Evolutionary conservation across 2,113 vertebrate genomes (phyloP).

Genomic region (Actinemys pallida): DNA sequence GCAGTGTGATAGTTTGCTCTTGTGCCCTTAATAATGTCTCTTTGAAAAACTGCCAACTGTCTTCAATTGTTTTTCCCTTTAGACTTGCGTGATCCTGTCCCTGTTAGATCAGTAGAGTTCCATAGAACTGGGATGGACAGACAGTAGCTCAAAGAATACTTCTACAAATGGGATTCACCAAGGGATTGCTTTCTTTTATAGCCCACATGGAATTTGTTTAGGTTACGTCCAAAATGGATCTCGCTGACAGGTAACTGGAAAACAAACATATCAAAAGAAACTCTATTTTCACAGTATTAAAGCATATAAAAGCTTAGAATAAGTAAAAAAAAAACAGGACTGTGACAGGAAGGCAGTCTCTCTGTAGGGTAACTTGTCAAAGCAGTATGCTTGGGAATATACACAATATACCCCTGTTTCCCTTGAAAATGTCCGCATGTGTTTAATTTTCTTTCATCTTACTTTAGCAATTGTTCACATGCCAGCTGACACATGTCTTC

Average conservation of each 20-base stretch:
- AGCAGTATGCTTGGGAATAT: neutral
- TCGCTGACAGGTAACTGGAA: neutral
- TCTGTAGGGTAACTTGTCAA: neutral
- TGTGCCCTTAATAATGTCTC: too few species aligned
- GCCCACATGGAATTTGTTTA: neutral
- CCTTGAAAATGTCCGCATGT: neutral
- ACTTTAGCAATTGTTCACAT: slow-evolving; percentile 16
- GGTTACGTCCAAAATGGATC: neutral
- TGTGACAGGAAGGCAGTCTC: neutral
- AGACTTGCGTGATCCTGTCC: neutral
- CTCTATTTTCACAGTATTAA: neutral
- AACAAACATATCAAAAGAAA: neutral
- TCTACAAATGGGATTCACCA: neutral
- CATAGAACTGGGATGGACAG: neutral
- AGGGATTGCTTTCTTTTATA: neutral
- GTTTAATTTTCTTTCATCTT: neutral
- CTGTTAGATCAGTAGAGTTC: neutral
- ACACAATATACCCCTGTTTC: neutral
- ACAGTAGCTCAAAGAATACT: neutral
- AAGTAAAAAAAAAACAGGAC: neutral
- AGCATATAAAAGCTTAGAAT: neutral
- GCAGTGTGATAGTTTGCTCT: too few species aligned
- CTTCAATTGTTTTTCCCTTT: too few species aligned
- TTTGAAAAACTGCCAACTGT: too few species aligned
- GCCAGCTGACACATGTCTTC: neutral